Base-by-base conservation (phyloP, 2,797 vertebrate species). In the Thripadectes ignobilis region DNA sequence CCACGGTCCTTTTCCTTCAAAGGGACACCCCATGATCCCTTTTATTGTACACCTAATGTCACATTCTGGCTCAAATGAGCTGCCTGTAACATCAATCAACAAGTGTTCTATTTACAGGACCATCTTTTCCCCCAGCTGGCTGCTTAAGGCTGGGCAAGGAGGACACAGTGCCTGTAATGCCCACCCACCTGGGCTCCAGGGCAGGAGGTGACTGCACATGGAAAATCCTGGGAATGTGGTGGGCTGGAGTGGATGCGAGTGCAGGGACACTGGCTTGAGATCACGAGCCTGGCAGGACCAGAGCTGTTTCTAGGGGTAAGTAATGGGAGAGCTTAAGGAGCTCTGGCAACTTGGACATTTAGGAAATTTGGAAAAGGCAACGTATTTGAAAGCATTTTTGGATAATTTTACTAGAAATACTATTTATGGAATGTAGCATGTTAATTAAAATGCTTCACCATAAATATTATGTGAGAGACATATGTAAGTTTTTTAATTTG, bases 381-480 rank as follows among this genome's bases (percentile, higher is more conserved):
- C 18, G 2, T 26, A 26, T 75, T 83, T 74, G 30, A 57, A 83
- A 90, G 34, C 22, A 26, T 55, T 69, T 91, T 34, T 15, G 10
- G 1, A 9, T 45, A 8, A 4, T 27, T 78, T 51, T 67, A 29
- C 29, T 45, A 61, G 39, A 83, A 88, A 45, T 83, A 23, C 22
- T 45, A 16, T 63, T 85, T 77, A 21, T 63, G 38, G 14, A 62
- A 45, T 77, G 6, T 14, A 49, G 29, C 14, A 12, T 29, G 43
- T 39, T 23, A n/a, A 48, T 55, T 21, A 32, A 82, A 71, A 78
- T 22, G 14, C 18, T 83, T 84, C 34, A 10, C 38, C 71, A 3
- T 49, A 52, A 67, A 22, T 45, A 19, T 27, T 46, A 61, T 0
- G 0, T 20, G 39, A 77, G 29, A 73, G 15, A 43, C 1, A 1